These are phyloP conservation scores for Lophotis ruficrista DNA, from an alignment of 2,113 vertebrate species.

Conservation along the genomic window DNA sequence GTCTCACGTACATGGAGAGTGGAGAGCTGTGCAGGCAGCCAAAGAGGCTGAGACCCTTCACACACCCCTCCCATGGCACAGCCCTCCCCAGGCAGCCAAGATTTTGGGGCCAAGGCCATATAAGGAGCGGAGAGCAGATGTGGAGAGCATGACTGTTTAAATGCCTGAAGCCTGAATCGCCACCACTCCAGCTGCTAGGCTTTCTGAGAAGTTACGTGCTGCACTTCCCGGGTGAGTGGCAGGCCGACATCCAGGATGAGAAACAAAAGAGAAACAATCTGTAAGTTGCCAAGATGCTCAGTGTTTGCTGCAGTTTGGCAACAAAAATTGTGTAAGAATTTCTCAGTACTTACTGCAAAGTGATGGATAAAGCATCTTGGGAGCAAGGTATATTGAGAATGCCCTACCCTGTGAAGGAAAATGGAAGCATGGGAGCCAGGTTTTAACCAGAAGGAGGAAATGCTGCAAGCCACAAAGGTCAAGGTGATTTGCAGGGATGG, in stretches of 20 bases:
- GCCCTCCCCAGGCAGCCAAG: rapidly evolving
- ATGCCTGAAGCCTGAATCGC: conserved; percentile 26
- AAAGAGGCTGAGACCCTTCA: background rate
- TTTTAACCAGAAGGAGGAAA: background rate
- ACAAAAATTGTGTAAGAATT: background rate
- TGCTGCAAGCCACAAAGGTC: background rate
- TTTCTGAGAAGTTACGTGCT: background rate
- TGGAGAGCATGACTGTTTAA: background rate
- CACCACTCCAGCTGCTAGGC: background rate
- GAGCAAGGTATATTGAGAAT: background rate
- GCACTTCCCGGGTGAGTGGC: background rate
- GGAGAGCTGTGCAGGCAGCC: background rate
- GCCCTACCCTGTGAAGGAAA: background rate
- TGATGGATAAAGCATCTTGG: background rate
- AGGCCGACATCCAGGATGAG: background rate
- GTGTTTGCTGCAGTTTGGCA: background rate
- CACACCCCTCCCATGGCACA: background rate
- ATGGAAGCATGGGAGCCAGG: background rate
- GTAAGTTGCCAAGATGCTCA: background rate
- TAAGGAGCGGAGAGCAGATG: background rate
- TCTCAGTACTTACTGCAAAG: background rate
- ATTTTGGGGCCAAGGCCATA: background rate
- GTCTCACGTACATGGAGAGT: rapidly evolving
- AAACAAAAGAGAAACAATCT: background rate
- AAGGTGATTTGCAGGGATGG: background rate